Base-by-base conservation (phyloP, 2,113 vertebrate species). In the Toxotes jaculatrix region DNA sequence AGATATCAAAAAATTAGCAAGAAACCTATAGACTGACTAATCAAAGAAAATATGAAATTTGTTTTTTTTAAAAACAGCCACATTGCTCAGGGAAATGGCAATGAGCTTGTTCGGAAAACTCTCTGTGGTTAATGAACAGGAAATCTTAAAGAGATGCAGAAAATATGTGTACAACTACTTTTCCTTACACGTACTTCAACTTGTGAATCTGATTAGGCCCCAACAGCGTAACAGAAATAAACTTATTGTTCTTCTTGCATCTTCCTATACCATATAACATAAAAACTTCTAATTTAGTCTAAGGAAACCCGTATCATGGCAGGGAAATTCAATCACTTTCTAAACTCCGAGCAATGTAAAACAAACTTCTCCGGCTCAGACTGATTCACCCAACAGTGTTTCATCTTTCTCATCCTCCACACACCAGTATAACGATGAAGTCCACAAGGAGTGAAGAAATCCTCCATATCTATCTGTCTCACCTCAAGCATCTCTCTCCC, bases 401-500 rank as follows among this genome's bases (percentile, higher is more conserved):
- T 88, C 61, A 73, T 74, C 80, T 56, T 36, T 59, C 86, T 75
- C 82, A 74, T 87, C 79, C 88, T 79, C 69, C 86, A 86, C 82
- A 79, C 70, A 68, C 45, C 43, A 34, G 43, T 75, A 64, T 57
- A 51, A 65, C 66, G 55, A 73, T 78, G 56, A 73, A 82, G 85
- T 84, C 82, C 84, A 82, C 79, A 74, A 82, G 65, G 82, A 91
- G 55, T 49, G 36, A 79, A 75, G 11, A 84, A 79, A 83, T 86
- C 53, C 51, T 77, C 62, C 63, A 70, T 60, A 68, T 90, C 62
- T 77, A 34, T 79, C 74, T 42, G 71, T 82, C 77, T 84, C 77
- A 88, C 86, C 84, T 90, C 73, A 85, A 90, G 77, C 80, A 88
- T 84, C 43, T 82, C 80, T 86, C 27, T 86, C 79, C 82, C 73